These are phyloP conservation scores for Chironex yamaguchii DNA, from an alignment of 30 jellyfish, hydroid and myxozoan genomes.

Conservation along the genomic window DNA sequence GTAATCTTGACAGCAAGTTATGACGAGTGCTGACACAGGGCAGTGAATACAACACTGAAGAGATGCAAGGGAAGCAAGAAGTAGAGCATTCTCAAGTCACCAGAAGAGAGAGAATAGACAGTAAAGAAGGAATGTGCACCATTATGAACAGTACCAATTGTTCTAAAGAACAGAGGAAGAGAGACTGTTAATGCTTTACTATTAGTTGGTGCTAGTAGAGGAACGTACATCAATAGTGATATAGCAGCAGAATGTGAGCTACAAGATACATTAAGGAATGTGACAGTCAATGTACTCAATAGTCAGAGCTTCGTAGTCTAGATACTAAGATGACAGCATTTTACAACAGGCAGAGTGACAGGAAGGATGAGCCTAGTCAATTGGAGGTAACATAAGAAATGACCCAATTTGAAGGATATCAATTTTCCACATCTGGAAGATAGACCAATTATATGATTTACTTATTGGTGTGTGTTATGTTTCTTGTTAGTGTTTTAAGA, in stretches of 20 bases:
- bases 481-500: too few species aligned
- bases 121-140: too few species aligned
- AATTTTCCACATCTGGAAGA: neutral
- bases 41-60: too few species aligned
- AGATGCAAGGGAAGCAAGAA: too few species aligned
- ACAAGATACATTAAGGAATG: neutral
- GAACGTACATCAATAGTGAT: conserved; percentile 47
- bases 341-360: conserved; percentile 35
- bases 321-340: conserved; percentile 13
- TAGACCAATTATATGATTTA: neutral
- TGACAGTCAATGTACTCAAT: conserved; percentile 2
- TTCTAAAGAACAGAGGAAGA: conserved; percentile 28
- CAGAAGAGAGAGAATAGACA: too few species aligned
- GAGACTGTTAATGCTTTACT: conserved; percentile 36
- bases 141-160: conserved; percentile 57
- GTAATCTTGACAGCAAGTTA: too few species aligned
- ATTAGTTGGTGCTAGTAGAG: conserved; percentile 72
- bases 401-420: neutral
- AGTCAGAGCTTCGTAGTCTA: conserved; percentile 49
- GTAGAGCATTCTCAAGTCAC: too few species aligned
- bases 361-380: conserved; percentile 20
- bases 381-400: neutral
- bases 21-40: too few species aligned
- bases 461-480: conserved; percentile 24
- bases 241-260: conserved; percentile 70